These are phyloP conservation scores for Ectemnius cavifrons DNA, from an alignment of 2,888 invertebrate species.

Conservation along the genomic window DNA sequence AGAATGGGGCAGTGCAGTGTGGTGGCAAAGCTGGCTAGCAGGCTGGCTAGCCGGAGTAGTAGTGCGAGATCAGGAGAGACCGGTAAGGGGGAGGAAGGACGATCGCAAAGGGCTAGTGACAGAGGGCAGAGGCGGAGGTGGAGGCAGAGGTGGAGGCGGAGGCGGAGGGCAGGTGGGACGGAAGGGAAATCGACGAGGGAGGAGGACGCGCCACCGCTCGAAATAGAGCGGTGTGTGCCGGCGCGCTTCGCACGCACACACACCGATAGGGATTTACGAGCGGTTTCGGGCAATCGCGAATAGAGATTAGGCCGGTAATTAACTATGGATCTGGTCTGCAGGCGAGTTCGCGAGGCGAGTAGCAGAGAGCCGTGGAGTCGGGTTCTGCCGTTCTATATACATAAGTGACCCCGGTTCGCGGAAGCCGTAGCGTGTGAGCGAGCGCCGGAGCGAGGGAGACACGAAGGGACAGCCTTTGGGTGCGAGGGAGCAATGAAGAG, in stretches of 20 bases:
- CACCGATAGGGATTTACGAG: slow-evolving; percentile 77
- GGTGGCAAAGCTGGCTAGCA: no score
- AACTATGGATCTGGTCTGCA: slow-evolving; percentile 77
- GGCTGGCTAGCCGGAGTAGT: slow-evolving; percentile 11
- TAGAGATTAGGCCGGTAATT: slow-evolving; percentile 78
- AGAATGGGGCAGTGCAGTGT: slow-evolving; percentile 8
- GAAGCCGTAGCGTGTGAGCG: slow-evolving; percentile 60
- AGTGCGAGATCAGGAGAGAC: slow-evolving; percentile 37
- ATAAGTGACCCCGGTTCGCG: slow-evolving; percentile 72
- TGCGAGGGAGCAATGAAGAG: slow-evolving; percentile 2
- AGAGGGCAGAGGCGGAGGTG: slow-evolving; percentile 32
- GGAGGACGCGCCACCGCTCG: slow-evolving; percentile 9
- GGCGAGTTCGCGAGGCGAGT: slow-evolving; percentile 68
- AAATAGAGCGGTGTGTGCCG: slow-evolving; percentile 44
- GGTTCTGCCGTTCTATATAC: slow-evolving; percentile 55
- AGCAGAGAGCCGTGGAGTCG: slow-evolving; percentile 60
- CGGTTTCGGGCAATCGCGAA: slow-evolving; percentile 78
- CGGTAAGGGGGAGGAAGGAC: slow-evolving; percentile 5
- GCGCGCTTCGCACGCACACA: slow-evolving; percentile 67
- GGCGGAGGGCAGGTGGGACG: neutral
- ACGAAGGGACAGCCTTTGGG: neutral
- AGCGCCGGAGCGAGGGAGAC: slow-evolving; percentile 26
- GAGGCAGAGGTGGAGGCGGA: slow-evolving; percentile 30
- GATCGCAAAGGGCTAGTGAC: slow-evolving; percentile 13
- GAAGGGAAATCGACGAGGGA: neutral